phyloP scores from a whole-genome alignment of 2,888 invertebrate species.

The Dioctria rufipes region DNA sequence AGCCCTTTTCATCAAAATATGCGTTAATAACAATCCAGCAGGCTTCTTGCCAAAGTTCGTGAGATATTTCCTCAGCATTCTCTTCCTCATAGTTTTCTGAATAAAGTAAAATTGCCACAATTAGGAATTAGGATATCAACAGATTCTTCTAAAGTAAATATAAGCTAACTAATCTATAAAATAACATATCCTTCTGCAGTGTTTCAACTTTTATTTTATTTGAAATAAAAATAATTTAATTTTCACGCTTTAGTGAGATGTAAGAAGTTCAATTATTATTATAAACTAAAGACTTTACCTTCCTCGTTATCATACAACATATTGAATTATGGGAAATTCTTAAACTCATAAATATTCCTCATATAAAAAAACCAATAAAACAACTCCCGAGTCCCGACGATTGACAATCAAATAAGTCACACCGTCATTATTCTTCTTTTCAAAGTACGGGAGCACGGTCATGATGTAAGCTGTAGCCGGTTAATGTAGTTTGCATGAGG shows the following conservation, averaged over 20 bases:
- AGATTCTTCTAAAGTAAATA: background rate
- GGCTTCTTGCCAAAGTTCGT: constrained; percentile 99
- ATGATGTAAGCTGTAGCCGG: no score
- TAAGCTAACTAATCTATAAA: no score
- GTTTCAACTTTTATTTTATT: no score
- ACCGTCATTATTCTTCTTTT: no score
- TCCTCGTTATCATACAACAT: constrained; percentile 70
- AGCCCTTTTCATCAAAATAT: constrained; percentile 99
- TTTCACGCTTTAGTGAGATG: background rate
- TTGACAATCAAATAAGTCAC: background rate
- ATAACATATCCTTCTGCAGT: no score
- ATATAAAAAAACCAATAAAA: background rate
- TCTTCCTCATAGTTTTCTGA: constrained; percentile 82
- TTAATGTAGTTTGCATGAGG: no score
- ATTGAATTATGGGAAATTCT: constrained; percentile 15
- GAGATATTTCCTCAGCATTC: constrained; percentile 95
- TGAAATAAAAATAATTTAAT: background rate
- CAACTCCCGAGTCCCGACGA: background rate
- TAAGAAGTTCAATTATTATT: background rate
- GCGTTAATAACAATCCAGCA: constrained; percentile 99
- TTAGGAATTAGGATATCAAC: background rate
- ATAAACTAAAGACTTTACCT: constrained; percentile 62
- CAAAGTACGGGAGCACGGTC: no score
- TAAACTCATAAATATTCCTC: background rate
- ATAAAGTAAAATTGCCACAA: background rate